Percentiles rank a stretch among this genome's conserved stretches.
Evolutionary conservation across 2,797 vertebrate species (phyloP).

Genomic region (Ptychobarbus kaznakovi): DNA sequence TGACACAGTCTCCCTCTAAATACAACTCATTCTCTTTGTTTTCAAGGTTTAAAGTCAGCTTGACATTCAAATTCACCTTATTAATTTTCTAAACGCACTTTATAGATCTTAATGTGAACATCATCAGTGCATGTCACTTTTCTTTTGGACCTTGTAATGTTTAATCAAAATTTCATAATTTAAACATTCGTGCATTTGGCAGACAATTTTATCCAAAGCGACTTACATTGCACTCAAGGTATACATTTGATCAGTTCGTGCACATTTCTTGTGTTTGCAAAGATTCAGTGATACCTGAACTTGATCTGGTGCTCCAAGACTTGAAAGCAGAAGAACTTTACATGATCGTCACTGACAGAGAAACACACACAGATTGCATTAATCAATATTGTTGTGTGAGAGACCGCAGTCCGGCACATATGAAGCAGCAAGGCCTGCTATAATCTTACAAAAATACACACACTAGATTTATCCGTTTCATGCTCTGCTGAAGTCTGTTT

Average conservation of each 20-base stretch:
- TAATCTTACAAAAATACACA: neutral
- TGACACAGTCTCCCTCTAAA: neutral
- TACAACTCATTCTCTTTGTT: neutral
- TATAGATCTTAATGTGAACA: neutral
- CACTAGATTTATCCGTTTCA: neutral
- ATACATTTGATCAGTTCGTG: neutral
- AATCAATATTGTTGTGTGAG: neutral
- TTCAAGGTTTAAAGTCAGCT: neutral
- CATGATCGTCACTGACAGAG: constrained; percentile 89
- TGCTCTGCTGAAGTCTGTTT: constrained; percentile 42
- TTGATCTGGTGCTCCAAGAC: constrained; percentile 97
- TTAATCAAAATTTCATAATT: neutral
- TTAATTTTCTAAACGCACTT: neutral
- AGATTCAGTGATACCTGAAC: constrained; percentile 82
- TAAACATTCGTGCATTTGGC: neutral
- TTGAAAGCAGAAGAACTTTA: constrained; percentile 99
- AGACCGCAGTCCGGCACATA: neutral
- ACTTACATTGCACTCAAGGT: neutral
- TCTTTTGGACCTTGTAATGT: neutral
- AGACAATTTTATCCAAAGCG: neutral
- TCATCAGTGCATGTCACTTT: neutral
- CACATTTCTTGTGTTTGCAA: neutral
- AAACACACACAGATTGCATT: neutral
- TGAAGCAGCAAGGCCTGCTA: neutral
- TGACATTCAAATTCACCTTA: neutral